Percentiles rank a stretch among this genome's conserved stretches.
Conservation (phyloP, 1,140 invertebrate species). For the Euwallacea similis region DNA sequence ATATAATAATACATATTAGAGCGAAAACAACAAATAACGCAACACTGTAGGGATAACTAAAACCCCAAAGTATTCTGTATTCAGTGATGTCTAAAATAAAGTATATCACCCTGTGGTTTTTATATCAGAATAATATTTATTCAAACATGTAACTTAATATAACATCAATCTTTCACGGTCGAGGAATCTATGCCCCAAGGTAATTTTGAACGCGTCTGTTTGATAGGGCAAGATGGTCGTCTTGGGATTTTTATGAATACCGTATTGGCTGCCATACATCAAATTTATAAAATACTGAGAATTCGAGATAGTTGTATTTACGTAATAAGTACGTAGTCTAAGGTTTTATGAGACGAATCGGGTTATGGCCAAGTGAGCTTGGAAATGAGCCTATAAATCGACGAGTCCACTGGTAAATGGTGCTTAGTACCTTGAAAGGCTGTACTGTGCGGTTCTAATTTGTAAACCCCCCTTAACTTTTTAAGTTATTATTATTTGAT, state of each 20-base stretch:
- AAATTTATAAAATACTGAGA: no score
- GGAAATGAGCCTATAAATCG: no score
- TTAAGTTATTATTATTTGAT: no score
- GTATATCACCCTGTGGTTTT: background rate
- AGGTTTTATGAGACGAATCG: no score
- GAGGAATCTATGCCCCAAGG: constrained; percentile 19
- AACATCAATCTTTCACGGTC: constrained; percentile 23
- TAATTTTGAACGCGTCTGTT: constrained; percentile 14
- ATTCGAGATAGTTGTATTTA: no score
- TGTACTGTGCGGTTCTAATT: no score
- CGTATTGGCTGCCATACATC: no score
- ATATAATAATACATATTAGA: background rate
- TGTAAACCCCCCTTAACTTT: no score
- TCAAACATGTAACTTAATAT: constrained; percentile 14
- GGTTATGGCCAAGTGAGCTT: no score
- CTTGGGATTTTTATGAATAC: constrained; percentile 15
- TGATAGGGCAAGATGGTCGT: constrained; percentile 10
- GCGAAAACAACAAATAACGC: background rate
- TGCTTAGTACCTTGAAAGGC: no score
- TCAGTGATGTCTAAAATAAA: background rate
- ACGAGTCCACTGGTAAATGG: no score
- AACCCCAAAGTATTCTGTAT: background rate
- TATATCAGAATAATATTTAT: constrained; percentile 1
- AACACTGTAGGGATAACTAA: background rate
- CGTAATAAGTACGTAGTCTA: no score